phyloP scores from a whole-genome alignment of 2,888 invertebrate species.

The Sipunculus nudus region DNA sequence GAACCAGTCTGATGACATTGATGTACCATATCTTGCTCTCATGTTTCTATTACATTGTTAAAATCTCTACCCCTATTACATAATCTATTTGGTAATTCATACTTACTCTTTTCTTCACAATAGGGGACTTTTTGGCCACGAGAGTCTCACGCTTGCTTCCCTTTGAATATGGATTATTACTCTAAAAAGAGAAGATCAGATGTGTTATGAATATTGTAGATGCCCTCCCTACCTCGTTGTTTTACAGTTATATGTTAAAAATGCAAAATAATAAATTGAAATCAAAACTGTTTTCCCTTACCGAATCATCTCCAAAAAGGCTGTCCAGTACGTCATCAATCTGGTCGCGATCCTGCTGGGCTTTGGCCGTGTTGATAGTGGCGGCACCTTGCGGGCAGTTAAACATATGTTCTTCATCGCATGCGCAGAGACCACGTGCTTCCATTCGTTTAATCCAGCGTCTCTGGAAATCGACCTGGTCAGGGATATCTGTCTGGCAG shows the following conservation, averaged over 20 bases:
- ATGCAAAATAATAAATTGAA: too few relatives aligned
- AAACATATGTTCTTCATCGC: slow-evolving; percentile 95
- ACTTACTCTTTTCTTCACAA: slow-evolving; percentile 23
- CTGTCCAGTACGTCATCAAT: slow-evolving; percentile 7
- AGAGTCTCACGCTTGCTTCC: slow-evolving; percentile 14
- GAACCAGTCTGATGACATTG: too few relatives aligned
- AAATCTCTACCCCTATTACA: too few relatives aligned
- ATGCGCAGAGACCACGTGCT: slow-evolving; percentile 87
- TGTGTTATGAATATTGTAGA: too few relatives aligned
- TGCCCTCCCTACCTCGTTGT: too few relatives aligned
- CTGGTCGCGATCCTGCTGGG: slow-evolving; percentile 5
- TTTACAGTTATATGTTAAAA: too few relatives aligned
- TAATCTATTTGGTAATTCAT: too few relatives aligned
- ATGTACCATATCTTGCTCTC: too few relatives aligned
- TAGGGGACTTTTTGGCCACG: slow-evolving; percentile 39
- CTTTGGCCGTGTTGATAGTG: slow-evolving; percentile 6
- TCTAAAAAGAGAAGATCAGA: too few relatives aligned
- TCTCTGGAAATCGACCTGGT: slow-evolving; percentile 93
- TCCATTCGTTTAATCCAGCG: slow-evolving; percentile 81
- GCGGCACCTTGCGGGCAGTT: slow-evolving; percentile 74
- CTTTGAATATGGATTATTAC: slow-evolving; percentile 11
- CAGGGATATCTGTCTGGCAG: slow-evolving; percentile 90
- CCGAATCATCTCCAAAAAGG: not conserved
- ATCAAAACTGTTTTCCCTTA: slow-evolving; percentile 11
- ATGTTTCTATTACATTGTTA: too few relatives aligned